A percentile compares a stretch with the other conserved stretches of the same genome.
These are phyloP conservation scores for Carpatolechia fugitivella DNA, from an alignment of 2,888 invertebrate genomes.

Conservation along the genomic window DNA sequence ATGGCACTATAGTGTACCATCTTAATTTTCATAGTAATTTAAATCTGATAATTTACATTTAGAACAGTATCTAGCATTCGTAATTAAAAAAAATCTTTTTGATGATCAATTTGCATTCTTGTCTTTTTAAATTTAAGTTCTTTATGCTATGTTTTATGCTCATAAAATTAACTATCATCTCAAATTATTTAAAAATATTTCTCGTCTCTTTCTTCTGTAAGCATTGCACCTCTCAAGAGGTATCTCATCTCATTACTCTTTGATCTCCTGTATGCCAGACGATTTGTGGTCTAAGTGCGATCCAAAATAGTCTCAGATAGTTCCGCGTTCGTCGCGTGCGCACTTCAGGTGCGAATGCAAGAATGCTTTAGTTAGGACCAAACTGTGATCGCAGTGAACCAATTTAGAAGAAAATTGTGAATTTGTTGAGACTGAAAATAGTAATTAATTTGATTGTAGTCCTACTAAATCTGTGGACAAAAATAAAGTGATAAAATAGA, in stretches of 20 bases:
- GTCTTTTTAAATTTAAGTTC: no score
- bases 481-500: neutral
- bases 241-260: slow-evolving; percentile 53
- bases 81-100: no score
- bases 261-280: slow-evolving; percentile 66
- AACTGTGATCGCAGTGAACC: neutral
- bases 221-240: slow-evolving; percentile 16
- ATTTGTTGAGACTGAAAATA: neutral
- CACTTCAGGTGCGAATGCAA: slow-evolving; percentile 66
- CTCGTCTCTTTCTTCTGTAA: neutral
- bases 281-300: slow-evolving; percentile 68
- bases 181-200: no score
- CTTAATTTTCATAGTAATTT: neutral
- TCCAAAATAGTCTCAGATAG: slow-evolving; percentile 65
- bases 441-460: neutral
- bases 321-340: slow-evolving; percentile 64
- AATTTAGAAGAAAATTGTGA: neutral
- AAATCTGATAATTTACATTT: no score
- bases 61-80: no score
- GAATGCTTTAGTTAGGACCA: slow-evolving; percentile 40
- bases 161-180: no score
- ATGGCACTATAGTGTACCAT: neutral
- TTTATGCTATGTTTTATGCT: no score
- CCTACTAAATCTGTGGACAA: neutral
- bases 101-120: no score